Conservation (phyloP, 2,113 vertebrate genomes). For the Labeo rohita region DNA sequence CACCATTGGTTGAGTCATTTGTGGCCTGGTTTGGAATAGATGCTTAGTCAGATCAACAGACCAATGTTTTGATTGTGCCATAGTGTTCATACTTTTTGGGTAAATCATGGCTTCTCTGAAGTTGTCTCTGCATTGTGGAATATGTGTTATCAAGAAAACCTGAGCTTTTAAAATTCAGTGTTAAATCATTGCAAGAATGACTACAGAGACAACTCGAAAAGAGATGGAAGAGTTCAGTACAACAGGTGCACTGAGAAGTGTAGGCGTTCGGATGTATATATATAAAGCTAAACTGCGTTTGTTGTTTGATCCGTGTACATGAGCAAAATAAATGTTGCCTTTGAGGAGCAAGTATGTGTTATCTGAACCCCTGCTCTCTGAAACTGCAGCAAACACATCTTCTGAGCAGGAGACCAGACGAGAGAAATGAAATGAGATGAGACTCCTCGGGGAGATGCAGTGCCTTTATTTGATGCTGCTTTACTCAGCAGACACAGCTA, state of each 20-base stretch:
- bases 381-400: slow-evolving; percentile 14
- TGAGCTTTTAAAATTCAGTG: background rate
- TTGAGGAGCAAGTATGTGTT: slow-evolving; percentile 9
- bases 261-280: background rate
- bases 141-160: background rate
- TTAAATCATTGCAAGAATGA: background rate
- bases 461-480: slow-evolving; percentile 4
- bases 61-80: background rate
- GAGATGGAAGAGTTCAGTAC: background rate
- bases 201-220: background rate
- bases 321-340: slow-evolving; percentile 1
- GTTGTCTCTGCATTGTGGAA: background rate
- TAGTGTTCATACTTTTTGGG: background rate
- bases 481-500: slow-evolving; percentile 8
- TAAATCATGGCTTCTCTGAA: background rate
- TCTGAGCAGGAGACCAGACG: background rate
- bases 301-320: background rate
- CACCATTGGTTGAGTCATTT: background rate
- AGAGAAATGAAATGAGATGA: background rate
- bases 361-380: background rate
- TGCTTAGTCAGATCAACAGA: background rate
- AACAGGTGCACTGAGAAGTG: background rate
- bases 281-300: background rate
- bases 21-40: background rate
- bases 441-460: background rate